Conservation (phyloP, 2,797 vertebrate species). For the Acanthornis magna region DNA sequence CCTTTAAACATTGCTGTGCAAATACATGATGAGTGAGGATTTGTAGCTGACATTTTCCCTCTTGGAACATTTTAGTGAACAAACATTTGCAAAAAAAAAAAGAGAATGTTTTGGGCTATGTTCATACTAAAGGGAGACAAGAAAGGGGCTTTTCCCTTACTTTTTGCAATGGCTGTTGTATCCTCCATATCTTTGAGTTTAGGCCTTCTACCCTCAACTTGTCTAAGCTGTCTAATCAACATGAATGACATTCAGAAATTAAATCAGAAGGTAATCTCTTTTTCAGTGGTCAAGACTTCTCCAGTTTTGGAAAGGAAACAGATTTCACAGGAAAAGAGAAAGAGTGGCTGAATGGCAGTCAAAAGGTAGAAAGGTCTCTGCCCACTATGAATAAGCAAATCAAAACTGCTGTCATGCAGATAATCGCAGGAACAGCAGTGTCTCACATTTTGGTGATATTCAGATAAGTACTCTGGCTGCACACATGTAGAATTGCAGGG, state of each 20-base stretch:
- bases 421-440: not conserved
- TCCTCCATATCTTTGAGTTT: not conserved
- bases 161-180: not conserved
- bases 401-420: not conserved
- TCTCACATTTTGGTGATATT: not conserved
- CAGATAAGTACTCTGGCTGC: not conserved
- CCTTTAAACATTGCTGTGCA: conserved; percentile 28
- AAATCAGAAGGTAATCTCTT: not conserved
- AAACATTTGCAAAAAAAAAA: not conserved
- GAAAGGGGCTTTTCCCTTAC: not conserved
- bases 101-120: not conserved
- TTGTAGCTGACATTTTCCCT: conserved; percentile 45
- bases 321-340: not conserved
- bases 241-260: not conserved
- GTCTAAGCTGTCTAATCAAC: not conserved
- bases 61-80: conserved; percentile 16
- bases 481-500: not conserved
- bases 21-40: conserved; percentile 12
- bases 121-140: not conserved
- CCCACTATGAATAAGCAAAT: not conserved
- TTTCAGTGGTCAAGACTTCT: not conserved
- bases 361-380: not conserved
- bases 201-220: not conserved
- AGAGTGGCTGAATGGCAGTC: not conserved
- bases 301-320: not conserved